Base-by-base conservation (phyloP, 2,797 vertebrate species). In the Oceanodroma leucorhoa region DNA sequence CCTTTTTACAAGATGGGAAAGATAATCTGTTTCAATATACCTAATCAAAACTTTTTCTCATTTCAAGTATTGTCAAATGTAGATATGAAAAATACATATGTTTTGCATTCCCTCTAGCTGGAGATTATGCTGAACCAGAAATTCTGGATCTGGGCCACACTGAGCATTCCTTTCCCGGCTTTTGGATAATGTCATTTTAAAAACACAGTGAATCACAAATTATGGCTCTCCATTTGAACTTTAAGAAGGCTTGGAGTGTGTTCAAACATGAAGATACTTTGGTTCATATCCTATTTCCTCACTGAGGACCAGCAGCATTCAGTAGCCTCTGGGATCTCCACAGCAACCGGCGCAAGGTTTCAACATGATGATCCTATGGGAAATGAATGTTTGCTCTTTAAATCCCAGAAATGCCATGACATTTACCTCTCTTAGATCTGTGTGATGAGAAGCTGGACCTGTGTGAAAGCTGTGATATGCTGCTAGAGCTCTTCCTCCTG, bases 361-460 rank as follows among this genome's bases (percentile, higher is more conserved):
- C 77, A 83, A 54, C 10, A 64, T 48, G 50, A 75, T 26, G 38
- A 90, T 46, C n/a, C 27, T 46, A 50, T 19, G n/a, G 78, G 50
- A 89, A 89, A 89, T 22, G 5, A 81, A 71, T 1, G 2, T 50
- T 89, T 82, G 18, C 26, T 82, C 54, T 83, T 92, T 57, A 38
- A 95, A 77, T 61, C 20, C 27, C 46, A 34, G 46, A 34, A 24
- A 21, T 19, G 21, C 16, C 14, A 15, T 3, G 30, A 69, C 5
- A 45, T 65, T 96, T 97, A 99, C 99, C 99, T 99, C 98, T 98
- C 83, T 99, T 99, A 60, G 99, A 99, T 78, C 98, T 98, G 10
- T 98, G 97, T 46, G 99, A 99, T 18, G 98, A 99, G 93, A 98
- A 98, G 80, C 98, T 98, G 45, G 99, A 99, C 51, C 97, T 98